Conservation (phyloP, 2,113 vertebrate species). For the Ahaetulla prasina region DNA sequence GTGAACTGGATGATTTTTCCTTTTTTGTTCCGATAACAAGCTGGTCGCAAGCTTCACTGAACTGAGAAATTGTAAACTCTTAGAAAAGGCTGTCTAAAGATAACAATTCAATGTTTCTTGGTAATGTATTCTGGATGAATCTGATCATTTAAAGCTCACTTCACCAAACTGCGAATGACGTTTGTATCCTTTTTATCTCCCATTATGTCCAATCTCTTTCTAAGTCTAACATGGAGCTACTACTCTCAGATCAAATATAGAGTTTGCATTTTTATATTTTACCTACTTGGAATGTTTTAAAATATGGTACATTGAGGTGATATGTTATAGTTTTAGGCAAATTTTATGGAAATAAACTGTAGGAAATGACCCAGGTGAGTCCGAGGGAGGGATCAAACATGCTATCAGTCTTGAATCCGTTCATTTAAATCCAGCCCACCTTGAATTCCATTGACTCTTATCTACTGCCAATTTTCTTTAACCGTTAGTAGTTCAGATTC, state of each 20-base stretch:
- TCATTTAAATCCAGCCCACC: neutral
- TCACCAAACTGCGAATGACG: slow-evolving; percentile 86
- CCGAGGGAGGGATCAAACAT: neutral
- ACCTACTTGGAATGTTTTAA: slow-evolving; percentile 61
- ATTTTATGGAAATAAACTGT: slow-evolving; percentile 65
- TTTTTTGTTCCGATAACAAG: slow-evolving; percentile 98
- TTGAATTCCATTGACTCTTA: neutral
- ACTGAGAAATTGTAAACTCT: slow-evolving; percentile 99
- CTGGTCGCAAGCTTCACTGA: slow-evolving; percentile 95
- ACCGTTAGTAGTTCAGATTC: neutral
- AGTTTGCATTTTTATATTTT: slow-evolving; percentile 79
- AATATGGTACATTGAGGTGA: slow-evolving; percentile 39
- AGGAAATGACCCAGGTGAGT: neutral
- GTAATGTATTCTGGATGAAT: slow-evolving; percentile 92
- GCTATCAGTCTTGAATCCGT: neutral
- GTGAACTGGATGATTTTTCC: slow-evolving; percentile 87
- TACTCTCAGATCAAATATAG: slow-evolving; percentile 94
- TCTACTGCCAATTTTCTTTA: neutral
- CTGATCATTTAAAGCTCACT: slow-evolving; percentile 91
- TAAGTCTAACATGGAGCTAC: slow-evolving; percentile 87
- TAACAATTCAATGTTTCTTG: slow-evolving; percentile 96
- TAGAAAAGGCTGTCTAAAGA: slow-evolving; percentile 92
- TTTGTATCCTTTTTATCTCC: slow-evolving; percentile 89
- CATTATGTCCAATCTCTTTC: slow-evolving; percentile 93
- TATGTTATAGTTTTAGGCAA: slow-evolving; percentile 70